A percentile compares a stretch with the other conserved stretches of the same genome.
These are phyloP conservation scores for Imbricaverruca yamaguchii DNA, from an alignment of 2,888 invertebrate genomes.

Conservation along the genomic window DNA sequence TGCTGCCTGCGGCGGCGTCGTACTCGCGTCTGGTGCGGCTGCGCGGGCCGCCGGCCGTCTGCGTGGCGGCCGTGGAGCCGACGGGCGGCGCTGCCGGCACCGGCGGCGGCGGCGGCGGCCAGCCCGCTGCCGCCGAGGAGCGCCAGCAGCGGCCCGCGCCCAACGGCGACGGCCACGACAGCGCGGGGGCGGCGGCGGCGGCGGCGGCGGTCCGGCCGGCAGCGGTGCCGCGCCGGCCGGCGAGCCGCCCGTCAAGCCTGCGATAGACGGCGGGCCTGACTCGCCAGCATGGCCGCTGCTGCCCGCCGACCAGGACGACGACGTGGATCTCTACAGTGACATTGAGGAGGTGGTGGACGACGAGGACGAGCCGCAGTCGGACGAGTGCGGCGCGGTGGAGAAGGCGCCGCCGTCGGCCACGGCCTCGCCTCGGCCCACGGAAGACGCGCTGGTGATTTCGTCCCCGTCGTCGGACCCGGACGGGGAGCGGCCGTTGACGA, in stretches of 20 bases:
- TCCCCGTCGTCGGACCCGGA: no score
- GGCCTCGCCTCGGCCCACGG: neutral
- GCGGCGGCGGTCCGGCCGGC: no score
- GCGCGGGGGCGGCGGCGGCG: slow-evolving; percentile 13
- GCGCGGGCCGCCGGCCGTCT: neutral
- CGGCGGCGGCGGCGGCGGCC: neutral
- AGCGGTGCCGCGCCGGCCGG: no score
- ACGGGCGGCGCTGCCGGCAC: no score
- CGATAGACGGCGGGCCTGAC: neutral
- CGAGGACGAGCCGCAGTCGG: no score
- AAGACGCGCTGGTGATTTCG: no score
- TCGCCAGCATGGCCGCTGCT: neutral
- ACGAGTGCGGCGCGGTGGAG: no score
- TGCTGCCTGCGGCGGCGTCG: neutral
- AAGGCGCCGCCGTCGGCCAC: neutral
- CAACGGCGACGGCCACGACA: slow-evolving; percentile 23
- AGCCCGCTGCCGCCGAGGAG: no score
- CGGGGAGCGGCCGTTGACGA: no score
- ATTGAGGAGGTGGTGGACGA: neutral
- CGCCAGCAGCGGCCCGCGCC: slow-evolving; percentile 22
- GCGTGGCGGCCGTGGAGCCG: no score
- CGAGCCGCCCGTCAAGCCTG: no score
- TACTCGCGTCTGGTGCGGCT: neutral
- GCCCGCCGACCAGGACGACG: neutral
- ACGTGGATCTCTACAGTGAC: slow-evolving; percentile 3